Evolutionary conservation across 2,797 vertebrate genomes (phyloP).

Genomic region (Lagodon rhomboides): DNA sequence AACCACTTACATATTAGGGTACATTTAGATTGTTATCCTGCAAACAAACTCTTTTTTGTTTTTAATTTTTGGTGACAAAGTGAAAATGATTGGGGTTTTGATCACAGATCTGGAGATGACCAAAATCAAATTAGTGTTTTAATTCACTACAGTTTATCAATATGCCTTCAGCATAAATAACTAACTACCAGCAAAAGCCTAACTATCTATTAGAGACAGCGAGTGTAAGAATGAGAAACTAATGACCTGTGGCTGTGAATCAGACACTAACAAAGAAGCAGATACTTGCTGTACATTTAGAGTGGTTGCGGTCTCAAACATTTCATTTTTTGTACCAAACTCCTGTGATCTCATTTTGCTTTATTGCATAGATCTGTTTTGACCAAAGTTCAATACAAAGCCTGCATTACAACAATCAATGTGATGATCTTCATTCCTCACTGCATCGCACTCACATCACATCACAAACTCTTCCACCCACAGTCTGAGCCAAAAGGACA

Average conservation of each 20-base stretch:
- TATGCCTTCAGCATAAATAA: not conserved
- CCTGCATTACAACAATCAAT: not conserved
- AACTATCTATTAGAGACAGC: not conserved
- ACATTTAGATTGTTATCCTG: not conserved
- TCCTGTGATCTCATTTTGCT: not conserved
- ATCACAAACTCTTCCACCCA: not conserved
- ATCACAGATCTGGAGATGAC: not conserved
- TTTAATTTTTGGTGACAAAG: not conserved
- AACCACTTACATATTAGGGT: not conserved
- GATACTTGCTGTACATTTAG: not conserved
- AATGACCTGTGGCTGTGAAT: not conserved
- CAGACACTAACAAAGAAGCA: not conserved
- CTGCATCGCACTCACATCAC: not conserved
- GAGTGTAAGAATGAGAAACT: not conserved
- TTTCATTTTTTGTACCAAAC: not conserved
- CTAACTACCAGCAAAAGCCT: not conserved
- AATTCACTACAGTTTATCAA: not conserved
- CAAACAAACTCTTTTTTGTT: constrained; percentile 10
- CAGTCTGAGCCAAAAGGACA: not conserved
- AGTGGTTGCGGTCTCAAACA: not conserved
- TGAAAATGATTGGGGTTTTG: not conserved
- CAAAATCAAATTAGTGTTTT: not conserved
- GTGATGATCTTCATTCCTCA: constrained; percentile 3
- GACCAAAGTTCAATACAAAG: not conserved
- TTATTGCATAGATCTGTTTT: not conserved